A percentile compares a stretch with the other conserved stretches of the same genome.
Conservation (phyloP, 1,140 invertebrate species). For the Aphaenogaster ashmeadi region DNA sequence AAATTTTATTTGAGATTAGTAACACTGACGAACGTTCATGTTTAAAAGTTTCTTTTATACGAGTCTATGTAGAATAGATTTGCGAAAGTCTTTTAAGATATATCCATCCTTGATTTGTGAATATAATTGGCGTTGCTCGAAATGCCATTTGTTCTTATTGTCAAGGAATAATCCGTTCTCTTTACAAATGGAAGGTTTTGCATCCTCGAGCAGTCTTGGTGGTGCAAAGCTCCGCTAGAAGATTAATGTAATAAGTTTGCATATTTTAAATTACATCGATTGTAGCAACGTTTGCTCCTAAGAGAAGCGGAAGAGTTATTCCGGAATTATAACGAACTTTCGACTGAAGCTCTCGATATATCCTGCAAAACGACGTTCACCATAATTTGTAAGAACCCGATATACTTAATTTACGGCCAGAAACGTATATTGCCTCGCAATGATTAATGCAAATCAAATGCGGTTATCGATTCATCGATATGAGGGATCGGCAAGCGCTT, state of each 20-base stretch:
- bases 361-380: neutral
- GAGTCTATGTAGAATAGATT: neutral
- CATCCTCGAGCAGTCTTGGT: neutral
- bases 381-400: neutral
- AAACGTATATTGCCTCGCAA: slow-evolving; percentile 42
- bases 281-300: neutral
- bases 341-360: neutral
- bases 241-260: slow-evolving; percentile 25
- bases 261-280: slow-evolving; percentile 53
- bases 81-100: neutral
- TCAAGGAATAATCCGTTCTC: neutral
- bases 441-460: slow-evolving; percentile 57
- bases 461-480: slow-evolving; percentile 53
- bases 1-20: slow-evolving; percentile 29
- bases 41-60: slow-evolving; percentile 10
- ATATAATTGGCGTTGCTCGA: neutral
- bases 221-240: neutral
- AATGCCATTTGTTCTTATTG: slow-evolving; percentile 6
- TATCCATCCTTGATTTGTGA: slow-evolving; percentile 1
- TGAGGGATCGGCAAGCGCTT: slow-evolving; percentile 34
- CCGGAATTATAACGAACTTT: slow-evolving; percentile 29
- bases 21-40: neutral
- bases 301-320: neutral
- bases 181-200: neutral
- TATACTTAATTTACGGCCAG: slow-evolving; percentile 35